Percentiles rank a stretch among this genome's conserved stretches.
Conservation (phyloP, 2,113 vertebrate genomes). For the Heterotilapia buettikoferi region DNA sequence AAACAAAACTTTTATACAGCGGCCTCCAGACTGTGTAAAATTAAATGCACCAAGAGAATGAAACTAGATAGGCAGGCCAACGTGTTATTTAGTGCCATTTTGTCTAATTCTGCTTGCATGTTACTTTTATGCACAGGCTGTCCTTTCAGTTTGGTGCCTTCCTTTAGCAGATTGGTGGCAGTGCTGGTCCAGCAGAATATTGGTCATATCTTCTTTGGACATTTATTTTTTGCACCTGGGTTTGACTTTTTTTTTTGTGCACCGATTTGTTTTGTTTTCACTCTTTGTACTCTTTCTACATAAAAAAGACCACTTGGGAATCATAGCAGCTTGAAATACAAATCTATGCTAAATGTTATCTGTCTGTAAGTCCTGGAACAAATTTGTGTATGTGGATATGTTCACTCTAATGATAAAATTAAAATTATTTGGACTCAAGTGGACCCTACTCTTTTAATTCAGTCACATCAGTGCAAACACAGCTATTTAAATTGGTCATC, state of each 20-base stretch:
- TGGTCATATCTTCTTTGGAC: neutral
- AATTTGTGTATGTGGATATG: neutral
- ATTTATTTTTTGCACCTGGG: neutral
- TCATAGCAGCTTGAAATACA: neutral
- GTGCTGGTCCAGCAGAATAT: neutral
- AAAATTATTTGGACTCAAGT: neutral
- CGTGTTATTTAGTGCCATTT: neutral
- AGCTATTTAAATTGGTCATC: fast-evolving
- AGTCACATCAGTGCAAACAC: neutral
- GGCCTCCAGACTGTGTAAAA: neutral
- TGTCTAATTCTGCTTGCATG: neutral
- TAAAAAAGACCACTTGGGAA: neutral
- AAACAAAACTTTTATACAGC: too few relatives aligned
- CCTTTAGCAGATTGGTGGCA: neutral
- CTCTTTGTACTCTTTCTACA: neutral
- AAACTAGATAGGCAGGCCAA: too few relatives aligned
- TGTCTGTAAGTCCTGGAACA: fast-evolving
- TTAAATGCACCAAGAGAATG: neutral
- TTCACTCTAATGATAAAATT: neutral
- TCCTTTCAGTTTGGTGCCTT: neutral
- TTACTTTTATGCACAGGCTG: fast-evolving
- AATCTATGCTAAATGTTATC: neutral
- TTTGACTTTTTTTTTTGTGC: neutral
- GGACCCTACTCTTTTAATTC: fast-evolving
- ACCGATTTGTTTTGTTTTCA: neutral